Evolutionary conservation across 2,797 vertebrate species (phyloP).

Genomic region (Acomys russatus): DNA sequence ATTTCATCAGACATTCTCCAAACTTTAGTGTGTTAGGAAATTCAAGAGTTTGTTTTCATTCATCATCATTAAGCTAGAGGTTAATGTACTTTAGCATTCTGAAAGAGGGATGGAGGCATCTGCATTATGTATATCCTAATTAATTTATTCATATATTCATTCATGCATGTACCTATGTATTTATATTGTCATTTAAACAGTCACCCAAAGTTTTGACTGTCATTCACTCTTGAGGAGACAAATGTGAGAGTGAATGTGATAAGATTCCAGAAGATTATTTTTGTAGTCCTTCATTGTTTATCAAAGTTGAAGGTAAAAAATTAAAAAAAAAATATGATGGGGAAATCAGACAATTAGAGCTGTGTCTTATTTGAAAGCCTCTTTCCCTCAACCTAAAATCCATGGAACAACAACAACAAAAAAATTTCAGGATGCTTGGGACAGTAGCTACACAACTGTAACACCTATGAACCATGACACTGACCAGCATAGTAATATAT

Average conservation of each 20-base stretch:
- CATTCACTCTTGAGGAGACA: background rate
- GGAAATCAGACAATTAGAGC: background rate
- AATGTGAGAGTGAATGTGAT: background rate
- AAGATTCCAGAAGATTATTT: background rate
- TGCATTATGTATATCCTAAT: background rate
- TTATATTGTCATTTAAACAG: background rate
- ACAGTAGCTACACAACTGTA: background rate
- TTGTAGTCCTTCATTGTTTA: background rate
- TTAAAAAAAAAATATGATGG: background rate
- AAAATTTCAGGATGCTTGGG: background rate
- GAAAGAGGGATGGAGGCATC: background rate
- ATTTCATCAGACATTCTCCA: background rate
- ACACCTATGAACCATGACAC: background rate
- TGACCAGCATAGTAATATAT: background rate
- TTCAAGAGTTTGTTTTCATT: background rate
- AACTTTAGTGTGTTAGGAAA: background rate
- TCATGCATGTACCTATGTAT: background rate
- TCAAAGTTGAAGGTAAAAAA: background rate
- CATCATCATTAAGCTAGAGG: background rate
- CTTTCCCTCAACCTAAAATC: background rate
- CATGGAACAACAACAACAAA: background rate
- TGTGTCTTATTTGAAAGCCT: background rate
- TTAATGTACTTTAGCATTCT: background rate
- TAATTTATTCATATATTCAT: background rate
- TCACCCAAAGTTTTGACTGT: background rate